phyloP scores from a whole-genome alignment of 2,888 invertebrate genomes.

The Sclerodermus sp. region DNA sequence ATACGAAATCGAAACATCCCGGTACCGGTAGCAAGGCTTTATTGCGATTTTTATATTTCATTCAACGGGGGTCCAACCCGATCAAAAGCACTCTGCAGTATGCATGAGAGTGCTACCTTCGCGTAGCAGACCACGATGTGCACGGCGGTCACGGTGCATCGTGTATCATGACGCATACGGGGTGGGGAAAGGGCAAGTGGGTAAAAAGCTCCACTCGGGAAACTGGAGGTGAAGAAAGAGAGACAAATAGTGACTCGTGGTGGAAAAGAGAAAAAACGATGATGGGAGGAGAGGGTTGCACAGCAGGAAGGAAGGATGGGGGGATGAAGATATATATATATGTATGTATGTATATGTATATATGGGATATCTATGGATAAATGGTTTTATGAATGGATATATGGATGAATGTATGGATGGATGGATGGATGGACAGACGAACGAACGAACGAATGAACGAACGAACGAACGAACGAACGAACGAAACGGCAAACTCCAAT shows the following conservation, averaged over 20 bases:
- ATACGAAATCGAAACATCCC: constrained; percentile 36
- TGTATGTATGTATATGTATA: constrained; percentile 6
- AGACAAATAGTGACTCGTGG: constrained; percentile 5
- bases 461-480: constrained; percentile 8
- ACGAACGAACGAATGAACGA: too few relatives aligned
- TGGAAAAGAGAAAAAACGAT: too few relatives aligned
- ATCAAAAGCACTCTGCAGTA: constrained; percentile 43
- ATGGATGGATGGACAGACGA: too few relatives aligned
- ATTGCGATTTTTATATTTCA: constrained; percentile 50
- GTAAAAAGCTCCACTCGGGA: background rate
- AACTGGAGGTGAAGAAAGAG: constrained; percentile 3
- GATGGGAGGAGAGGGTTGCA: constrained; percentile 1
- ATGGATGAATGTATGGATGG: too few relatives aligned
- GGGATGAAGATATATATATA: constrained; percentile 3
- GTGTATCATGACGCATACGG: constrained; percentile 20
- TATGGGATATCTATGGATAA: too few relatives aligned
- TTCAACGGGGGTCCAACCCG: constrained; percentile 36
- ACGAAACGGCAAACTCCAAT: constrained; percentile 43
- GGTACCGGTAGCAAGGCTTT: constrained; percentile 38
- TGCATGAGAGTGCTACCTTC: constrained; percentile 33
- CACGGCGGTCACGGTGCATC: too few relatives aligned
- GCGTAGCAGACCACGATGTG: too few relatives aligned
- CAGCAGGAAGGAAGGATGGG: background rate
- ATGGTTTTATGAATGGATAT: too few relatives aligned
- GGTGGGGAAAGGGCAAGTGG: constrained; percentile 2